A percentile compares a stretch with the other conserved stretches of the same genome.
Conservation (phyloP, 1,140 invertebrate genomes). For the Arion vulgaris region DNA sequence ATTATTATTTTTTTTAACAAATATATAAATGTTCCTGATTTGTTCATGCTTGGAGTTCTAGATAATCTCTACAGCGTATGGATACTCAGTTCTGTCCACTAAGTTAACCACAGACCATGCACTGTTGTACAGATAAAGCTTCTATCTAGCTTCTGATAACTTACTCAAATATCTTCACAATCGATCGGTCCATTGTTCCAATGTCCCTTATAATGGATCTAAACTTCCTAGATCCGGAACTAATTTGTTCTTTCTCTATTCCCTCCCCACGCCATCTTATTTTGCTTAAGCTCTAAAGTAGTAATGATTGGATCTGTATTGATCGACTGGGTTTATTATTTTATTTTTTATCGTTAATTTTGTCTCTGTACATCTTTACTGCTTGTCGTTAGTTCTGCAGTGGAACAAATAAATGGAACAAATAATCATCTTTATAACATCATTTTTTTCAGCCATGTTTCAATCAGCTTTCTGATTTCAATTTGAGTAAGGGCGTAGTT, state of each 20-base stretch:
- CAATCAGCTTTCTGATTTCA: too few relatives aligned
- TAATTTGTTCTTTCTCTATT: background rate
- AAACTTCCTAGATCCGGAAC: constrained; percentile 4
- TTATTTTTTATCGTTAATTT: background rate
- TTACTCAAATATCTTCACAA: background rate
- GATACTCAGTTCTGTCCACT: too few relatives aligned
- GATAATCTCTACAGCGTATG: too few relatives aligned
- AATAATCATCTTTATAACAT: too few relatives aligned
- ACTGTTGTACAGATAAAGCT: background rate
- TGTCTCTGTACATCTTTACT: background rate
- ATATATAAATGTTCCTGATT: too few relatives aligned
- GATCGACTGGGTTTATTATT: background rate
- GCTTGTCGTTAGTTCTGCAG: background rate
- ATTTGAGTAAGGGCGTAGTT: too few relatives aligned
- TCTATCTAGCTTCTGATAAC: background rate
- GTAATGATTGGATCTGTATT: background rate
- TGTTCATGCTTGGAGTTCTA: too few relatives aligned
- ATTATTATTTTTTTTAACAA: too few relatives aligned
- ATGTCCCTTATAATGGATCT: background rate
- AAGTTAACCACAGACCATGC: too few relatives aligned
- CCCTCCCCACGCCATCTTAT: background rate
- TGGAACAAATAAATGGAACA: background rate
- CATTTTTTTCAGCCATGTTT: too few relatives aligned
- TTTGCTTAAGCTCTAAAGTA: background rate
- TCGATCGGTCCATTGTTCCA: background rate